phyloP scores from a whole-genome alignment of 2,797 vertebrate genomes.

The Cichlasoma orientale region DNA sequence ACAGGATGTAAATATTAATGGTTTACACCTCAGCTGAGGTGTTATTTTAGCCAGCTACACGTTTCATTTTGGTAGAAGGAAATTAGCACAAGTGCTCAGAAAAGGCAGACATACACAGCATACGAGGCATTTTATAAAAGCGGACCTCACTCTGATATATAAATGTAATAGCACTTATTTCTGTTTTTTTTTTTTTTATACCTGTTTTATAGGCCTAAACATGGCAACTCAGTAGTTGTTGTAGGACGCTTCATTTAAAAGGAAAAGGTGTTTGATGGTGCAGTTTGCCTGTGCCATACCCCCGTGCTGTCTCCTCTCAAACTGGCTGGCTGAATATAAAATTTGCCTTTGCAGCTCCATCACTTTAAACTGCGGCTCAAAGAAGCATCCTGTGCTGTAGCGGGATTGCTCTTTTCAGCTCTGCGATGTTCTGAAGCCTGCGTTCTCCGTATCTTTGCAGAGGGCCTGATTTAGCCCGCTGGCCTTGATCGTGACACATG shows the following conservation, averaged over 20 bases:
- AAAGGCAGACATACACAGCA: not conserved
- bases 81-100: not conserved
- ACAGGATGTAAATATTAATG: not conserved
- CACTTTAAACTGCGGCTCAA: not conserved
- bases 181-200: not conserved
- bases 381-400: not conserved
- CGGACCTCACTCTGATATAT: not conserved
- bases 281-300: not conserved
- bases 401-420: not conserved
- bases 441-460: not conserved
- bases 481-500: not conserved
- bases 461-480: fast-evolving
- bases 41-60: not conserved
- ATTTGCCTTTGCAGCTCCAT: not conserved
- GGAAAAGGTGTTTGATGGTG: not conserved
- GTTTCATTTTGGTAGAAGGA: not conserved
- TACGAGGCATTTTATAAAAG: not conserved
- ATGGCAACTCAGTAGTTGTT: not conserved
- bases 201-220: not conserved
- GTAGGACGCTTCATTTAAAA: not conserved
- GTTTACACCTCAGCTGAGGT: not conserved
- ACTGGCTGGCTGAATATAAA: not conserved
- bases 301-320: not conserved
- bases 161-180: not conserved
- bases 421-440: too few relatives aligned